Evolutionary conservation across 2,888 invertebrate genomes (phyloP).

Genomic region (Notocelia uddmanniana): DNA sequence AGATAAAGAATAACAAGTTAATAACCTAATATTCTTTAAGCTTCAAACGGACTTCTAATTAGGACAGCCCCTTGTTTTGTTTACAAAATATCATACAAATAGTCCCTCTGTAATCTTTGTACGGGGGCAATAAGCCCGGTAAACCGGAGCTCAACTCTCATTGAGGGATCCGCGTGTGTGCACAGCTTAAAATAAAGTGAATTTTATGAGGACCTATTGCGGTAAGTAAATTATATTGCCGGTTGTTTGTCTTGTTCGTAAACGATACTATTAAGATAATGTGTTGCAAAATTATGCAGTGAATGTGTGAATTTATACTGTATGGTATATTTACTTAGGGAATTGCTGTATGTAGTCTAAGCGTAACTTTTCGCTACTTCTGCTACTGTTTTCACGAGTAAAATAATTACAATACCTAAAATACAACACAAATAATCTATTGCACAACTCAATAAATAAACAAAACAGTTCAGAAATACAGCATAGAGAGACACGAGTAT

Average conservation of each 20-base stretch:
- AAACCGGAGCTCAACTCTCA: constrained; percentile 51
- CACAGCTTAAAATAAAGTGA: constrained; percentile 58
- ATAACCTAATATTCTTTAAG: constrained; percentile 34
- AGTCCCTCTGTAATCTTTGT: constrained; percentile 61
- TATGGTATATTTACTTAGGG: constrained; percentile 3
- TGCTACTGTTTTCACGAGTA: no score
- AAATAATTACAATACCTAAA: no score
- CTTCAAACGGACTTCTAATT: constrained; percentile 60
- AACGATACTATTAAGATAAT: constrained; percentile 42
- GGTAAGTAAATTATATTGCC: constrained; percentile 49
- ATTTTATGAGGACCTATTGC: constrained; percentile 53
- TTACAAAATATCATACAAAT: constrained; percentile 65
- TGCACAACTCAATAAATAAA: no score
- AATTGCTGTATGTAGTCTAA: not conserved
- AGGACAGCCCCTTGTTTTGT: constrained; percentile 56
- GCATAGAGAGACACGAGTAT: no score
- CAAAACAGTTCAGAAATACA: no score
- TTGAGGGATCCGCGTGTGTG: constrained; percentile 50
- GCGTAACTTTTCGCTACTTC: no score
- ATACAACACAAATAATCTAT: no score
- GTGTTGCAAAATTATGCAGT: constrained; percentile 36
- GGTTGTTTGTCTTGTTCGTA: constrained; percentile 48
- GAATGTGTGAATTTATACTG: constrained; percentile 24
- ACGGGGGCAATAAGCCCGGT: constrained; percentile 49
- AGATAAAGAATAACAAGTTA: constrained; percentile 20